These are phyloP conservation scores for Delia radicum DNA, from an alignment of 1,140 invertebrate species.

Conservation along the genomic window DNA sequence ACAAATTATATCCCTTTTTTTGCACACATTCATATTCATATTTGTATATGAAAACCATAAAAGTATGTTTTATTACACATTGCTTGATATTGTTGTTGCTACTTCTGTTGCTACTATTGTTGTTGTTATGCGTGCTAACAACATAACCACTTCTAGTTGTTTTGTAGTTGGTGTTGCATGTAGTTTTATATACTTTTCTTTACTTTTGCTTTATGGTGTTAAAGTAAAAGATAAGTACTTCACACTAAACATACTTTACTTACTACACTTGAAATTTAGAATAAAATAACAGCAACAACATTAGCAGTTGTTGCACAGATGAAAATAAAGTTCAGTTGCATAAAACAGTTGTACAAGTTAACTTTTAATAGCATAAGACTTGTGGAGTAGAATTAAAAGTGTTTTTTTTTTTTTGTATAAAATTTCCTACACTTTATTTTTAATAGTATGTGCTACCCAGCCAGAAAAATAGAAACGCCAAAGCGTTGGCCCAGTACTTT, in stretches of 20 bases:
- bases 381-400: neutral
- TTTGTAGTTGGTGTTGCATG: neutral
- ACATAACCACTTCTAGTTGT: neutral
- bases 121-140: neutral
- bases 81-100: neutral
- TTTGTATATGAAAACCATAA: neutral
- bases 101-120: no score
- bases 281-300: neutral
- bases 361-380: neutral
- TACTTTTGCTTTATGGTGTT: conserved; percentile 10
- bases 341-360: neutral
- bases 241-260: conserved; percentile 20
- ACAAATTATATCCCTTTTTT: no score
- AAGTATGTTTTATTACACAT: neutral
- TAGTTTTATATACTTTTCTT: neutral
- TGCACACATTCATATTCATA: neutral
- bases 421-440: neutral
- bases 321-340: neutral
- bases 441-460: no score
- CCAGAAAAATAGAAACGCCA: no score
- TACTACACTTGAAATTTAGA: conserved; percentile 1
- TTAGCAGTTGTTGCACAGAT: neutral
- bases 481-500: no score
- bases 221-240: conserved; percentile 22
- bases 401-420: neutral